Evolutionary conservation across 2,113 vertebrate species (phyloP), one percentile per base, ranked within the genome.

Genomic region (Galbula dea): DNA sequence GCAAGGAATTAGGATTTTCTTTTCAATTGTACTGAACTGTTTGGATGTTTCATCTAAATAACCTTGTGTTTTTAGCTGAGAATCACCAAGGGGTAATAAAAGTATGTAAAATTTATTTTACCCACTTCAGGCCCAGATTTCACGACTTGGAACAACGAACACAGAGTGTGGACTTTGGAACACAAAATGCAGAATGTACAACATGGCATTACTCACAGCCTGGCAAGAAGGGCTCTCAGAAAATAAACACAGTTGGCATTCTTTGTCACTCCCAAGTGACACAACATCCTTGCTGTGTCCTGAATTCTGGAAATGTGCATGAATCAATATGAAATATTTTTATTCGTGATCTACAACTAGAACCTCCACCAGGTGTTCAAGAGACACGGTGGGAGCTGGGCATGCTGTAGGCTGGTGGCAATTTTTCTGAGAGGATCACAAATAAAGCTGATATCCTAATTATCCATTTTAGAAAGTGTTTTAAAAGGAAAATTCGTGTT

Each of bases 221-320:
- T 93, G 39, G 83, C 88, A 96, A 57, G 7, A 32, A 95, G 58
- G 39, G 58, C 19, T 52, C 73, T 71, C 62, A 93, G 89, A 88
- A 97, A 93, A 78, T 76, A 93, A 94, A 96, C 94, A 88, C 83
- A 97, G 84, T 96, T 97, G 94, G 81, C 95, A 94, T 88, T 83
- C 93, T 95, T 96, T 83, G 54, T 92, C 87, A 82, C 81, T 94
- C 59, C n/a, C 66, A 95, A 96, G 87, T 83, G 91, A 94, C 71
- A 92, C 59, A 96, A 87, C 61, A 90, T 82, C 75, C 72, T 30
- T 55, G 49, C 76, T 95, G 59, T 15, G 26, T 88, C 78, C 68
- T 86, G 86, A 78, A 59, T 32, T 95, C 66, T 91, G 75, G 80
- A 94, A 96, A 94, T 2, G 8, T 32, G 80, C 72, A 78, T 61